A percentile compares a stretch with the other conserved stretches of the same genome.
Evolutionary conservation across 2,888 invertebrate genomes (phyloP).

Genomic region (Blera fallax): DNA sequence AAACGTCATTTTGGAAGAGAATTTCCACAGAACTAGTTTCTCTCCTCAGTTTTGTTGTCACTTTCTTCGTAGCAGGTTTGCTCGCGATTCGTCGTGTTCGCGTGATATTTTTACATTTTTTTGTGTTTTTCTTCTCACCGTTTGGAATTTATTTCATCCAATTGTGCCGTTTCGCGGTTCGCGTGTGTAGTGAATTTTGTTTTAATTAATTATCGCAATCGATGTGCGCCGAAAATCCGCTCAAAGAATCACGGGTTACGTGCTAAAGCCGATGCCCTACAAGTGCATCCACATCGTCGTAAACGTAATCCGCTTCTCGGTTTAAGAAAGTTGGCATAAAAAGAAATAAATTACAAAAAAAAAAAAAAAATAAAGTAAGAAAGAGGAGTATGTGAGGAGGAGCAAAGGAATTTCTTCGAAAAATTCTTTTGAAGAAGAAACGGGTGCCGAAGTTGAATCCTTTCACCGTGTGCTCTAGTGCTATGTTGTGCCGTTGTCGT

Average conservation of each 20-base stretch:
- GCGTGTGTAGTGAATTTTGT: slow-evolving; percentile 6
- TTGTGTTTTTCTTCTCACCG: slow-evolving; percentile 25
- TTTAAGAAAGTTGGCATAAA: slow-evolving; percentile 25
- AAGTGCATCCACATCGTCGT: slow-evolving; percentile 41
- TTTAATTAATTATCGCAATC: background rate
- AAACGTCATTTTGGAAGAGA: slow-evolving; percentile 48
- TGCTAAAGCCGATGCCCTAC: slow-evolving; percentile 37
- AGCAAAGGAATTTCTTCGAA: slow-evolving; percentile 53
- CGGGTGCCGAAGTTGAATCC: slow-evolving; percentile 17
- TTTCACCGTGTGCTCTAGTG: slow-evolving; percentile 10
- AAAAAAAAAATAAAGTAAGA: background rate
- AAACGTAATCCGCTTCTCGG: background rate
- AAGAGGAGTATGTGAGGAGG: slow-evolving; percentile 46
- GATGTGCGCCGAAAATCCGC: background rate
- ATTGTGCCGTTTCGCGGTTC: slow-evolving; percentile 1
- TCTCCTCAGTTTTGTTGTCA: slow-evolving; percentile 67
- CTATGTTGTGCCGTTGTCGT: slow-evolving; percentile 18
- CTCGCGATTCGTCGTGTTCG: background rate
- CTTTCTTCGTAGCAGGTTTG: slow-evolving; percentile 13
- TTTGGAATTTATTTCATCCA: background rate
- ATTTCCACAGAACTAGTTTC: slow-evolving; percentile 46
- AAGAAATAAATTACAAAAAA: background rate
- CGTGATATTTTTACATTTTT: slow-evolving; percentile 10
- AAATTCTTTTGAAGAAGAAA: slow-evolving; percentile 30
- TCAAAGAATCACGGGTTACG: background rate